Evolutionary conservation across 2,113 vertebrate species (phyloP).

Genomic region (Mugil cephalus): DNA sequence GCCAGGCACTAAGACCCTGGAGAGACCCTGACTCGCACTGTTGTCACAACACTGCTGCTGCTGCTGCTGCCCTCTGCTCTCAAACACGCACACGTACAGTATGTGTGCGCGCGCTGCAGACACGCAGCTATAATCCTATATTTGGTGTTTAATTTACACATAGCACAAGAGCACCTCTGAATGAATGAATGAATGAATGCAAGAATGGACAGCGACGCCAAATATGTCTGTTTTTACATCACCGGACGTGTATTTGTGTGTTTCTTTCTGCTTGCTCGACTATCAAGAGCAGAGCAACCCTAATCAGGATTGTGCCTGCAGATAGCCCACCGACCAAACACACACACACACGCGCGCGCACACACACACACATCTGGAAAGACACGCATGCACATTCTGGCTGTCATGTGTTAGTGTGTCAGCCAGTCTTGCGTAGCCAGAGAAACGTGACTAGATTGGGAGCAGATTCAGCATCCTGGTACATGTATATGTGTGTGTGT

Average conservation of each 20-base stretch:
- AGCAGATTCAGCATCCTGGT: slow-evolving; percentile 72
- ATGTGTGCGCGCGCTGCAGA: background rate
- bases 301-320: slow-evolving; percentile 62
- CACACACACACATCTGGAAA: background rate
- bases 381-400: slow-evolving; percentile 14
- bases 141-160: slow-evolving; percentile 34
- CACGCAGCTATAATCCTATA: slow-evolving; percentile 23
- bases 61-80: slow-evolving; percentile 66
- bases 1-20: slow-evolving; percentile 65
- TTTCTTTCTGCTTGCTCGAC: slow-evolving; percentile 28
- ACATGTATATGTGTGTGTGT: slow-evolving; percentile 40
- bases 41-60: slow-evolving; percentile 73
- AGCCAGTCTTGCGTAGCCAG: slow-evolving; percentile 58
- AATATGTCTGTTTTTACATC: slow-evolving; percentile 32
- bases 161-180: slow-evolving; percentile 31
- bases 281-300: slow-evolving; percentile 30
- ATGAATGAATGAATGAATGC: slow-evolving; percentile 32
- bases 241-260: slow-evolving; percentile 1
- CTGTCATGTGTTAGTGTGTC: slow-evolving; percentile 72
- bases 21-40: slow-evolving; percentile 57
- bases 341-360: slow-evolving; percentile 2
- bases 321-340: slow-evolving; percentile 40
- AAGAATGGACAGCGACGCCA: slow-evolving; percentile 35
- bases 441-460: slow-evolving; percentile 68
- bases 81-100: background rate